A percentile compares a stretch with the other conserved stretches of the same genome.
Conservation (phyloP, 1,140 invertebrate genomes). For the Pectinophora gossypiella region DNA sequence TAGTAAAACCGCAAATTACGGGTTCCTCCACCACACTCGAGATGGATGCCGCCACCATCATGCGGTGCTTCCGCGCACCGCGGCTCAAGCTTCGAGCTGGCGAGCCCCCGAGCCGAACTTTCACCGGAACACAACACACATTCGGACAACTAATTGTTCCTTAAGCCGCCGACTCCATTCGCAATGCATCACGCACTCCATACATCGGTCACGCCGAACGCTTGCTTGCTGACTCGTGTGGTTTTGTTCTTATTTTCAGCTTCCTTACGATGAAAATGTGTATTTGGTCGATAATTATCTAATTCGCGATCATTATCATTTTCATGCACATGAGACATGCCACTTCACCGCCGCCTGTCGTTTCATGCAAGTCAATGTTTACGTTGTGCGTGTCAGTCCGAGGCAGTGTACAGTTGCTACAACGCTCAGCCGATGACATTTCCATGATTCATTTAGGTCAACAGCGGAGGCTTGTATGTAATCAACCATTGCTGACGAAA, state of each 20-base stretch:
- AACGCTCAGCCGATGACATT: too few relatives aligned
- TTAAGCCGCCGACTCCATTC: conserved; percentile 32
- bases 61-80: too few relatives aligned
- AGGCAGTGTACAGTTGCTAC: not conserved
- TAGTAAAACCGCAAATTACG: conserved; percentile 44
- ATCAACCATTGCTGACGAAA: not conserved
- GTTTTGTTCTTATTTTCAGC: conserved; percentile 45
- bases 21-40: too few relatives aligned
- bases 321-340: not conserved
- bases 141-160: too few relatives aligned
- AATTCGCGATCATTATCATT: not conserved
- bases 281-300: not conserved
- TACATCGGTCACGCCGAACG: conserved; percentile 47
- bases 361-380: not conserved
- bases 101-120: too few relatives aligned
- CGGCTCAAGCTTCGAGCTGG: too few relatives aligned
- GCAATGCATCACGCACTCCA: conserved; percentile 54
- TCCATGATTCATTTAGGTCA: too few relatives aligned
- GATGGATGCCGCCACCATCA: too few relatives aligned
- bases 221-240: conserved; percentile 58
- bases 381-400: not conserved
- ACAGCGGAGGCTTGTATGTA: not conserved
- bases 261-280: conserved; percentile 18
- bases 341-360: not conserved
- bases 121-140: too few relatives aligned